Conservation (phyloP, 1,140 invertebrate species). For the Diabrotica undecimpunctata region DNA sequence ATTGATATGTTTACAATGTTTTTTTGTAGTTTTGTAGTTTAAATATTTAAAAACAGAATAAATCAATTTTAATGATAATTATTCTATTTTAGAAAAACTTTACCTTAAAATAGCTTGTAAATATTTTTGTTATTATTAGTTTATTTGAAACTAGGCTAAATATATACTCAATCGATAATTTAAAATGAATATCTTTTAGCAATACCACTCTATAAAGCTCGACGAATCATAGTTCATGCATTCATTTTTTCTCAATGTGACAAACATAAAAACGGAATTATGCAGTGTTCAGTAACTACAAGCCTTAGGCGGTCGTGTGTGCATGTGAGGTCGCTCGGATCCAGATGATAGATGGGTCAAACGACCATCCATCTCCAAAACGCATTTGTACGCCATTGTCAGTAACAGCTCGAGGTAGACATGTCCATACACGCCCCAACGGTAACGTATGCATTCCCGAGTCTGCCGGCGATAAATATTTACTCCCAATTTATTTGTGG, state of each 20-base stretch:
- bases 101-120: too few relatives aligned
- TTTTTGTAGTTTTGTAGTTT: too few relatives aligned
- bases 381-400: not conserved
- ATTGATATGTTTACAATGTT: too few relatives aligned
- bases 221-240: too few relatives aligned
- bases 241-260: not conserved
- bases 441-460: not conserved
- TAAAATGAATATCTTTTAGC: too few relatives aligned
- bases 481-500: not conserved
- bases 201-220: too few relatives aligned
- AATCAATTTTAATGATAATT: too few relatives aligned
- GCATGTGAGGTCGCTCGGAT: not conserved
- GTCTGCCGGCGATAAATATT: not conserved
- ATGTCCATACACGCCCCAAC: conserved; percentile 1
- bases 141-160: too few relatives aligned
- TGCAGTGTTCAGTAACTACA: not conserved
- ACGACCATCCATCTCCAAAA: conserved; percentile 1
- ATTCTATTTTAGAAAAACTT: too few relatives aligned
- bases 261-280: conserved; percentile 3
- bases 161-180: too few relatives aligned
- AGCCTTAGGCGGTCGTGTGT: not conserved
- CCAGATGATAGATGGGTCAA: conserved; percentile 1
- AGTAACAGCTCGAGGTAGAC: conserved; percentile 1
- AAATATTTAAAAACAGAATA: too few relatives aligned
- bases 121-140: too few relatives aligned